These are phyloP conservation scores for Cranoglanis bouderius DNA, from an alignment of 2,113 vertebrate species.

Conservation along the genomic window DNA sequence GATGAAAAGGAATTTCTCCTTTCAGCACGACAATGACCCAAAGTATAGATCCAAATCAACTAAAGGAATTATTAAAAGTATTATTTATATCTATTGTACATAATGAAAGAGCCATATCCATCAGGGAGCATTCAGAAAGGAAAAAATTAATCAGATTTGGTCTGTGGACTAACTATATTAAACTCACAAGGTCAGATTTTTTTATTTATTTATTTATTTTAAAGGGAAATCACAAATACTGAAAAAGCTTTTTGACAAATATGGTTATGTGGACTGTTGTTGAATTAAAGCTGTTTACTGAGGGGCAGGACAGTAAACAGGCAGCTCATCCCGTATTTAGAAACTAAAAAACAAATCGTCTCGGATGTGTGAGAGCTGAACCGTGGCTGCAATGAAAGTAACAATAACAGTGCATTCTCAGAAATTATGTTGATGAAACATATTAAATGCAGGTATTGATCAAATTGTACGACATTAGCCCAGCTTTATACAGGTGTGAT, in stretches of 20 bases:
- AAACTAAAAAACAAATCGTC: background rate
- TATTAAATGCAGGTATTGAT: background rate
- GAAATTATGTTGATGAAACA: background rate
- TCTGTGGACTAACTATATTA: background rate
- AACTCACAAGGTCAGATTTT: background rate
- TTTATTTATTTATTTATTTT: background rate
- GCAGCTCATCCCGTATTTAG: background rate
- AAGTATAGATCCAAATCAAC: no score
- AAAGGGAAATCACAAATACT: background rate
- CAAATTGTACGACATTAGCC: background rate
- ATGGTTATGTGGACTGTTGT: background rate
- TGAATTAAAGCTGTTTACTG: no score
- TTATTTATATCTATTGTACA: no score
- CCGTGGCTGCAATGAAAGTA: background rate
- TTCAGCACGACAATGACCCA: no score
- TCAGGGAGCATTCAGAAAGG: no score
- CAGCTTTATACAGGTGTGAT: background rate
- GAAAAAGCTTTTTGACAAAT: background rate
- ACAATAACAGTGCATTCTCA: background rate
- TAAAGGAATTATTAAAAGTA: no score
- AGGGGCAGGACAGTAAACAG: background rate
- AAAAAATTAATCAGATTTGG: background rate
- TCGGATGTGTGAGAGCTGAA: background rate
- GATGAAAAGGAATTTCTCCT: no score
- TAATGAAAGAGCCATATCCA: no score